A percentile compares a stretch with the other conserved stretches of the same genome.
phyloP scores from a whole-genome alignment of 2,888 invertebrate species.

The Scaptomyza parva region DNA sequence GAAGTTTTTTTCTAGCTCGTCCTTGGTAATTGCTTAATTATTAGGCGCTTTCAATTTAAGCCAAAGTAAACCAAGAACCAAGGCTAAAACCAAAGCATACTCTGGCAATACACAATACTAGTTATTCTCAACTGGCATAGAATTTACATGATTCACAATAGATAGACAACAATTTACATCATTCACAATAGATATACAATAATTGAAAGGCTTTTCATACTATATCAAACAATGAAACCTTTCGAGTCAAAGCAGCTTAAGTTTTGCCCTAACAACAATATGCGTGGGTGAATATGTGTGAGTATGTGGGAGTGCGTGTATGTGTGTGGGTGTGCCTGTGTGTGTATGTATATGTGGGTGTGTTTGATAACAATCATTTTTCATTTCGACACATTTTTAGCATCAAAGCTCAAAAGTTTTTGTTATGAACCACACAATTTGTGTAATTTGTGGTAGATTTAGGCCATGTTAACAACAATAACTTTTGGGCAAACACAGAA shows the following conservation, averaged over 20 bases:
- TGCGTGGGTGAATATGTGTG: background rate
- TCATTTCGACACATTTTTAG: constrained; percentile 47
- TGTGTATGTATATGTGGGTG: background rate
- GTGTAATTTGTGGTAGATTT: constrained; percentile 53
- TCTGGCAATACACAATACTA: constrained; percentile 10
- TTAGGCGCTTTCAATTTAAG: constrained; percentile 48
- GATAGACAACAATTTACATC: background rate
- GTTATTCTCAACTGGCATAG: background rate
- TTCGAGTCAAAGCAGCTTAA: background rate
- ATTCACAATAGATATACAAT: background rate
- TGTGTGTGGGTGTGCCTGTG: background rate
- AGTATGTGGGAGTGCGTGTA: background rate
- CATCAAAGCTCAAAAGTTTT: constrained; percentile 26
- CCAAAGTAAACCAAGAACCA: constrained; percentile 2
- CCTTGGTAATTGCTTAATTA: constrained; percentile 75
- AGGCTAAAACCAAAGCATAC: too few relatives aligned
- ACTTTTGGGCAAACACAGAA: constrained; percentile 2
- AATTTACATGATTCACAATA: constrained; percentile 7
- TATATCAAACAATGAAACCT: background rate
- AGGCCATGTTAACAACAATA: constrained; percentile 30
- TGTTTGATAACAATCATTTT: constrained; percentile 23
- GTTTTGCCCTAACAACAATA: too few relatives aligned
- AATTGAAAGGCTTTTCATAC: background rate
- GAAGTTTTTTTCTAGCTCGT: constrained; percentile 57
- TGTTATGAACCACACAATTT: constrained; percentile 44